Evolutionary conservation across 2,113 vertebrate species (phyloP).

Genomic region (Lota lota): DNA sequence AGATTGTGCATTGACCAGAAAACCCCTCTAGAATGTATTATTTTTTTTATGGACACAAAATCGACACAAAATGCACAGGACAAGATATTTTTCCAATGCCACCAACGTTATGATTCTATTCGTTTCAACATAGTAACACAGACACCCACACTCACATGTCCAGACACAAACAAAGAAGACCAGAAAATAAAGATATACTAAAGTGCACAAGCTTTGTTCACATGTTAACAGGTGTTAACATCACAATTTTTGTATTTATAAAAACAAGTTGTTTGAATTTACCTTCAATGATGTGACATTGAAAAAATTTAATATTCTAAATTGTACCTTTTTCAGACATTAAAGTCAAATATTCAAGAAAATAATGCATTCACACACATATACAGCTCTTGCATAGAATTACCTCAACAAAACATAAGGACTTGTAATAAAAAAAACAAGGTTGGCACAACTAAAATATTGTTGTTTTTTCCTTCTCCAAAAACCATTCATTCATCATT

Average conservation of each 20-base stretch:
- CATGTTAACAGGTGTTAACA: conserved; percentile 58
- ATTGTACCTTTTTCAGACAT: conserved; percentile 61
- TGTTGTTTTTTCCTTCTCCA: conserved; percentile 19
- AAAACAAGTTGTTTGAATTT: conserved; percentile 61
- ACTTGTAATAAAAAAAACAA: conserved; percentile 68
- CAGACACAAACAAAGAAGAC: conserved; percentile 39
- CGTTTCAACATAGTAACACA: conserved; percentile 52
- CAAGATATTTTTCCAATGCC: conserved; percentile 35
- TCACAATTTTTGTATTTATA: conserved; percentile 71
- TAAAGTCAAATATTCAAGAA: conserved; percentile 68
- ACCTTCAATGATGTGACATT: conserved; percentile 74
- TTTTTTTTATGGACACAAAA: conserved; percentile 53
- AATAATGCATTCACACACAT: conserved; percentile 77
- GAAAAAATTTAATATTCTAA: conserved; percentile 63
- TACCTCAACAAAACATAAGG: conserved; percentile 81
- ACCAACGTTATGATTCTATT: conserved; percentile 39
- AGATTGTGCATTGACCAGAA: conserved; percentile 52
- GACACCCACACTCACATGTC: conserved; percentile 49
- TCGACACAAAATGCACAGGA: conserved; percentile 53
- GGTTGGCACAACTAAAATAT: conserved; percentile 80
- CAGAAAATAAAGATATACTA: conserved; percentile 62
- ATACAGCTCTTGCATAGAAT: conserved; percentile 91
- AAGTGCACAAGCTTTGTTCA: conserved; percentile 73
- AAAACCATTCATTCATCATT: not conserved
- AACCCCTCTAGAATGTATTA: conserved; percentile 31